These are phyloP conservation scores for Stichodactyla helianthus DNA, from an alignment of 64 coral and sea anemone species.

Conservation along the genomic window DNA sequence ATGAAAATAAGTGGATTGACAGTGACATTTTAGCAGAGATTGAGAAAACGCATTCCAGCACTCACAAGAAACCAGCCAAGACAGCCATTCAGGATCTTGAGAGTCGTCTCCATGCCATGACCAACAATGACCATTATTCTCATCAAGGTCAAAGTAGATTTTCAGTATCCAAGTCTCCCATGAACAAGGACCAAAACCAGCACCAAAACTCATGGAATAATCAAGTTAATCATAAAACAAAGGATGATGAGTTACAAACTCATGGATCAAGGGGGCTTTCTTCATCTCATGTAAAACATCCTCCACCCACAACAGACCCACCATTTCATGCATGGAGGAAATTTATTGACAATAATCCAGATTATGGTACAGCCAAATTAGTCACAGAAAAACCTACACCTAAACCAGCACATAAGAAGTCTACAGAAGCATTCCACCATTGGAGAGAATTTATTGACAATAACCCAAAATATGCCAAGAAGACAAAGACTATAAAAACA, in stretches of 20 bases:
- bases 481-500: not conserved
- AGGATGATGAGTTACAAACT: not conserved
- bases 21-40: not conserved
- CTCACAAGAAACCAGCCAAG: constrained; percentile 1
- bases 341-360: constrained; percentile 85
- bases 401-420: constrained; percentile 9
- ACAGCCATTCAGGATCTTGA: constrained; percentile 7
- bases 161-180: not conserved
- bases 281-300: not conserved
- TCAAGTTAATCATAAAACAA: not conserved
- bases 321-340: constrained; percentile 63
- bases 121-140: not conserved
- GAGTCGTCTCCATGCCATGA: not conserved
- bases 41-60: not conserved
- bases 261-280: not conserved
- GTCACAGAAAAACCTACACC: constrained; percentile 22
- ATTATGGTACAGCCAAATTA: constrained; percentile 39
- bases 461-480: constrained; percentile 58
- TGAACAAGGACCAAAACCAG: not conserved
- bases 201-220: not conserved
- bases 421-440: constrained; percentile 44
- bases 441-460: constrained; percentile 82
- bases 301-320: not conserved
- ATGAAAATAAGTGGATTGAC: constrained; percentile 5
- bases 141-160: not conserved